phyloP scores from a whole-genome alignment of 2,797 vertebrate species.

The Ambastaia sidthimunki region DNA sequence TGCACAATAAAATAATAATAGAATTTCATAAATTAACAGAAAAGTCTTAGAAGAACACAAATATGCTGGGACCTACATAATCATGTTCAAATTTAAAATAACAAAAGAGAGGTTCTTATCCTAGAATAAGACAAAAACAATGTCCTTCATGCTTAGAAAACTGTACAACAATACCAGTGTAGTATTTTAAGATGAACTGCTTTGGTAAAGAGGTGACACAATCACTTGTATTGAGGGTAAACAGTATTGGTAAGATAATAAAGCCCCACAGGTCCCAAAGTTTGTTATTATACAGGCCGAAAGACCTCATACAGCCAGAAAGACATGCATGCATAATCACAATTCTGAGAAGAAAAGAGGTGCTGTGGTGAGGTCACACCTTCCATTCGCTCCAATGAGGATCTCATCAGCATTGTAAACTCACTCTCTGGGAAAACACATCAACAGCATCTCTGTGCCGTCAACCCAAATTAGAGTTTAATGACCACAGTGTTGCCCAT shows the following conservation, averaged over 20 bases:
- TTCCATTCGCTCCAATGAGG: slow-evolving; percentile 68
- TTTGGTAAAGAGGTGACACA: neutral
- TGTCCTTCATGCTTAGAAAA: neutral
- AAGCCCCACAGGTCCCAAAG: neutral
- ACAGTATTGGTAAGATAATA: neutral
- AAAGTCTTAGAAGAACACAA: neutral
- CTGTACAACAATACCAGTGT: neutral
- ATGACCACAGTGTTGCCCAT: slow-evolving; percentile 69
- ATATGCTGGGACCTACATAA: neutral
- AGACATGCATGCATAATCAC: neutral
- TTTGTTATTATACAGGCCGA: neutral
- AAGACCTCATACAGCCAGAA: neutral
- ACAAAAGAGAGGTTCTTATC: neutral
- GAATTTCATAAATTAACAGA: too few relatives aligned
- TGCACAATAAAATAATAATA: too few relatives aligned
- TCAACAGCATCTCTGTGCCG: slow-evolving; percentile 59
- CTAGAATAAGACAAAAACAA: neutral
- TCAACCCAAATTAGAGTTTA: slow-evolving; percentile 76
- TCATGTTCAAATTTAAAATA: neutral
- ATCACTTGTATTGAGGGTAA: slow-evolving; percentile 11
- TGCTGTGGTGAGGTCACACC: slow-evolving; percentile 38
- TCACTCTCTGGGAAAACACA: slow-evolving; percentile 61
- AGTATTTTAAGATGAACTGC: neutral
- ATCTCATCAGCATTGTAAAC: slow-evolving; percentile 53
- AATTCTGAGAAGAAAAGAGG: slow-evolving; percentile 34